These are phyloP conservation scores for Misgurnus mizolepis DNA, from an alignment of 2,113 vertebrate species.

Conservation along the genomic window DNA sequence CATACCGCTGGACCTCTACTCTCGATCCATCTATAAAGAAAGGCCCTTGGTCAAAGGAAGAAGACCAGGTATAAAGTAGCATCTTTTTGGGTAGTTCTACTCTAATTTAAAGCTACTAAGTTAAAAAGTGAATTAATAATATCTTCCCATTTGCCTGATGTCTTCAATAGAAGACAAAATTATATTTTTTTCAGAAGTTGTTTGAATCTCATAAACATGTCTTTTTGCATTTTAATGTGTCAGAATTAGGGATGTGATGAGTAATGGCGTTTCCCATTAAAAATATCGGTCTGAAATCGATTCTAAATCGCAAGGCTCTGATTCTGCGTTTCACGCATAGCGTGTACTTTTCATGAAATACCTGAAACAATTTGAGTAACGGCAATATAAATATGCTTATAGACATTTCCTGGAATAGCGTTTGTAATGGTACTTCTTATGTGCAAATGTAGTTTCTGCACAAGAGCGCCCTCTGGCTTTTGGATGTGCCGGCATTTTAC, in stretches of 20 bases:
- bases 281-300: no score
- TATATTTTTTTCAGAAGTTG: background rate
- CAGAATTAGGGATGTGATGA: background rate
- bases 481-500: no score
- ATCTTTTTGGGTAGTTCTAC: background rate
- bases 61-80: slow-evolving; percentile 79
- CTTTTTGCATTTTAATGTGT: background rate
- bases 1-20: slow-evolving; percentile 87
- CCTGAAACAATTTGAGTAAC: no score
- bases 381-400: no score
- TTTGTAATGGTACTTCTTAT: no score
- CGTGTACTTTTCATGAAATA: no score
- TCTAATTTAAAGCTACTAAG: background rate
- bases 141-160: background rate
- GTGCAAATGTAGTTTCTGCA: no score
- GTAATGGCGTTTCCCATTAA: no score
- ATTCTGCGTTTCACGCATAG: no score
- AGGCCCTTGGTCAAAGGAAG: slow-evolving; percentile 83
- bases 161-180: background rate
- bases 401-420: no score
- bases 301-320: no score
- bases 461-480: no score
- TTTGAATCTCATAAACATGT: background rate
- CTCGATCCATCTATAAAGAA: slow-evolving; percentile 84
- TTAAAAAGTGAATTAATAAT: background rate